Conservation (phyloP, 2,797 vertebrate genomes). For the Diglossa cyanea region DNA sequence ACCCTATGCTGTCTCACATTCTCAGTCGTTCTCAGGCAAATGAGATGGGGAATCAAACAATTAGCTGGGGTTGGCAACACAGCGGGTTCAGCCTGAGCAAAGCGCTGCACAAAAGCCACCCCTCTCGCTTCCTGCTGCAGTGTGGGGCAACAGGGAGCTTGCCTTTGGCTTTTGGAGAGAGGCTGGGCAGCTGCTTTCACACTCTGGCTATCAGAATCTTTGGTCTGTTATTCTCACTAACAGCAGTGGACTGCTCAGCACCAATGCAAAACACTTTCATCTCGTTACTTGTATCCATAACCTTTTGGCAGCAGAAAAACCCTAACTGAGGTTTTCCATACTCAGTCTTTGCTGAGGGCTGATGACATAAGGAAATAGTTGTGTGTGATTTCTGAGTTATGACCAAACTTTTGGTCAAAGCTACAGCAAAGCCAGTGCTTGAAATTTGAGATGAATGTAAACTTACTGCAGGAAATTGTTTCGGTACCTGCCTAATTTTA, state of each 20-base stretch:
- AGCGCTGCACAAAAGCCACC: not conserved
- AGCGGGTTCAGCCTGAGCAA: not conserved
- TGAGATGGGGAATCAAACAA: slow-evolving; percentile 70
- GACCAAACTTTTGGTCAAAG: slow-evolving; percentile 36
- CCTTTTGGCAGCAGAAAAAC: not conserved
- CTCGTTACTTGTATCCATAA: not conserved
- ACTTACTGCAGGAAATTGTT: slow-evolving; percentile 39
- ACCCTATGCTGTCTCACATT: slow-evolving; percentile 30
- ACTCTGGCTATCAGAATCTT: not conserved
- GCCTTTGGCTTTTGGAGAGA: not conserved
- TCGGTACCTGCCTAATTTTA: slow-evolving; percentile 47
- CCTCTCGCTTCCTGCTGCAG: not conserved
- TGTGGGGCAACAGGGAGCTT: not conserved
- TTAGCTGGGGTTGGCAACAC: slow-evolving; percentile 43
- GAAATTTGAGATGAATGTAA: slow-evolving; percentile 2
- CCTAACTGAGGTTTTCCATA: not conserved
- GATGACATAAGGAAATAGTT: slow-evolving; percentile 42
- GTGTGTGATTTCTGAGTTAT: slow-evolving; percentile 32
- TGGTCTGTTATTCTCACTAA: not conserved
- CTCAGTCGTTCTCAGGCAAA: slow-evolving; percentile 60
- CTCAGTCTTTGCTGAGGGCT: not conserved
- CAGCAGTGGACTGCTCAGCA: not conserved
- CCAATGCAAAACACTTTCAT: not conserved
- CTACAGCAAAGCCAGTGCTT: not conserved
- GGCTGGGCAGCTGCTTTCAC: not conserved